Base-by-base conservation (phyloP, 2,113 vertebrate species). In the Triplophysa rosa region DNA sequence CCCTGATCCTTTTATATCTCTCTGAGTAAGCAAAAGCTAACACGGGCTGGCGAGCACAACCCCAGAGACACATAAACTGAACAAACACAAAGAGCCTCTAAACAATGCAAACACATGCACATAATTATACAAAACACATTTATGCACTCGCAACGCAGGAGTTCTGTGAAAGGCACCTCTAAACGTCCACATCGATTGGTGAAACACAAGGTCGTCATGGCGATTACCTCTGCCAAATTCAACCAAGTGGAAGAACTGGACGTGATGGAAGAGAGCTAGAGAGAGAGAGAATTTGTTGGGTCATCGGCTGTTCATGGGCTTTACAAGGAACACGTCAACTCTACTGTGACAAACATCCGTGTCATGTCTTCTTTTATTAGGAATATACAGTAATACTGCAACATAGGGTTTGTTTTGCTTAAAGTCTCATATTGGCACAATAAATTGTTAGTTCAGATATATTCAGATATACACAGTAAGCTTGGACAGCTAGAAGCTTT, bases 121-220 rank as follows among this genome's bases (percentile, higher is more conserved):
- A 56, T 59, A 74, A 72, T 65, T 52, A 72, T 24, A 71, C 77
- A 79, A 52, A 71, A 70, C 69, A 47, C 23, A 77, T 63, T 70
- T 62, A 65, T n/a, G 8, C 8, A 68, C 9, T 17, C 68, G 17
- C 67, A 67, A 79, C 64, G 69, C 64, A 42, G 10, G 52, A 59
- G 40, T 67, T 72, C 61, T 84, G 76, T 80, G 89, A 91, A 90
- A 88, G 65, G 95, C 96, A 86, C 95, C 96, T 91, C 79, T 86
- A 93, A 82, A 84, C 68, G 81, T 85, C 87, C 21, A 81, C 89
- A 88, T 19, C 88, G 79, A 92, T 90, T 85, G 87, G 72, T 72
- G 33, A 86, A 90, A 89, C 82, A 85, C 87, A 89, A 83, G 86
- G 87, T 89, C 86, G 79, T 83, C 8, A 77, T 86, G 73, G 76